A percentile compares a stretch with the other conserved stretches of the same genome.
Evolutionary conservation across 2,797 vertebrate species (phyloP).

Genomic region (Sebastes hubbsi): DNA sequence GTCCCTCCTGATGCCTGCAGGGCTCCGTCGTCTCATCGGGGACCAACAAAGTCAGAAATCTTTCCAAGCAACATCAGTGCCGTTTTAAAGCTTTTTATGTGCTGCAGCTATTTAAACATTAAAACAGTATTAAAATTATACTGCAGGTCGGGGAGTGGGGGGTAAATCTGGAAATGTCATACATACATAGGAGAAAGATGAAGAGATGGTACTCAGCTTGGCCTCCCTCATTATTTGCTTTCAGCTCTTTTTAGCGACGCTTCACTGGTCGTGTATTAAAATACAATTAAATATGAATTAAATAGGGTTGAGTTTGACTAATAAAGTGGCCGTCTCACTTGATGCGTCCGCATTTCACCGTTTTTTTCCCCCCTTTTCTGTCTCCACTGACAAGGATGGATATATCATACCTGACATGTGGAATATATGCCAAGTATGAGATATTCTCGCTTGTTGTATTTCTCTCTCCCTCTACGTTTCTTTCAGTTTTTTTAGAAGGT

Average conservation of each 20-base stretch:
- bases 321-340: background rate
- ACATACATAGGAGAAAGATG: background rate
- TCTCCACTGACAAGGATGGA: background rate
- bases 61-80: background rate
- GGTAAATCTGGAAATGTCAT: background rate
- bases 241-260: constrained; percentile 25
- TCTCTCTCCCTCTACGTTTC: background rate
- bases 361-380: background rate
- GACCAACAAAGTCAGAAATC: background rate
- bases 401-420: background rate
- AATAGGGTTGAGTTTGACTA: background rate
- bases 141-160: background rate
- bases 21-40: background rate
- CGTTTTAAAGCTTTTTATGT: background rate
- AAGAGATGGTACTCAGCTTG: background rate
- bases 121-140: background rate
- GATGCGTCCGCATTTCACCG: background rate
- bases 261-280: constrained; percentile 23
- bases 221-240: background rate
- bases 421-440: background rate
- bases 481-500: background rate
- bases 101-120: background rate
- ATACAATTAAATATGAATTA: constrained; percentile 43
- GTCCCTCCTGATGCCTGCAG: background rate
- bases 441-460: background rate